Conservation (phyloP, 2,113 vertebrate genomes). For the Upupa epops region DNA sequence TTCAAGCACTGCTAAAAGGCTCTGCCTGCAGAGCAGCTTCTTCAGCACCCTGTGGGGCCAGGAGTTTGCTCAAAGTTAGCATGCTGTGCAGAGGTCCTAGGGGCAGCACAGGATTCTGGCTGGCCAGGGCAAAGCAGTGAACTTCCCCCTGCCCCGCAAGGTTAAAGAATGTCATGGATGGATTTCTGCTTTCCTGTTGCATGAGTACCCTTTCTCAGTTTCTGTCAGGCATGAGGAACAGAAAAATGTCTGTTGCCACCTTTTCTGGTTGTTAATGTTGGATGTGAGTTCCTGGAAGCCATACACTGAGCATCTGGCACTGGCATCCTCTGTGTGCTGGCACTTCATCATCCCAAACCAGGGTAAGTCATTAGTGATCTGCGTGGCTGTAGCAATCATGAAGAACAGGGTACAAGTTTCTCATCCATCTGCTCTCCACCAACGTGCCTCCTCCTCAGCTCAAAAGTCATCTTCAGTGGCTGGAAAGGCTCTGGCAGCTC, state of each 20-base stretch:
- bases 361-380: neutral
- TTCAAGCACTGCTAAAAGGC: rapidly evolving
- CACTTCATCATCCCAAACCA: slow-evolving; percentile 20
- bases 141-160: neutral
- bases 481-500: neutral
- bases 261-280: neutral
- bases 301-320: neutral
- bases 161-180: neutral
- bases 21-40: neutral
- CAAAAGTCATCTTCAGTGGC: neutral
- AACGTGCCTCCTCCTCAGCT: neutral
- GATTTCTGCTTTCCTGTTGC: neutral
- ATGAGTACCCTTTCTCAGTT: neutral
- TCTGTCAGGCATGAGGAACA: neutral
- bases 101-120: neutral
- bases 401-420: neutral
- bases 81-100: rapidly evolving
- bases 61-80: neutral
- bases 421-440: neutral
- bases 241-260: neutral
- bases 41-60: neutral
- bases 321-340: neutral
- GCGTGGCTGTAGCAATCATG: neutral
- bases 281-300: neutral
- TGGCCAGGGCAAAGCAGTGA: rapidly evolving